phyloP scores from a whole-genome alignment of 2,113 vertebrate species.

The Perca fluviatilis region DNA sequence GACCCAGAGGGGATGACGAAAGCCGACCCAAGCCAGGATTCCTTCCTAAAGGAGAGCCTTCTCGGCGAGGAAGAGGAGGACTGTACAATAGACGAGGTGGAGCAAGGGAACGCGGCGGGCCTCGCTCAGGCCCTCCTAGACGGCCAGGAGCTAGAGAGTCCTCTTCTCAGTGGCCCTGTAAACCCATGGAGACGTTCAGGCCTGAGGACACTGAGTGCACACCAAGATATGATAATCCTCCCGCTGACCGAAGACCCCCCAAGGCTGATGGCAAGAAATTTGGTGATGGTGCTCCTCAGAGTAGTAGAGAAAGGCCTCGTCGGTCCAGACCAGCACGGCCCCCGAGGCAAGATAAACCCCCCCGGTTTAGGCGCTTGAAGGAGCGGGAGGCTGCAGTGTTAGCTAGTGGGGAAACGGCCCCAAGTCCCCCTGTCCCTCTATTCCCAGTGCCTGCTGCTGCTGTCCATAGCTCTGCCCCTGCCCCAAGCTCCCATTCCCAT shows the following conservation, averaged over 20 bases:
- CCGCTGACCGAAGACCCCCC: slow-evolving; percentile 85
- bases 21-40: slow-evolving; percentile 93
- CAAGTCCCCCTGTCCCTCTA: slow-evolving; percentile 53
- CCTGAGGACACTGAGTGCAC: slow-evolving; percentile 81
- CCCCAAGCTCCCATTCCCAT: slow-evolving; percentile 43
- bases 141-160: slow-evolving; percentile 88
- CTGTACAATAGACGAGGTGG: slow-evolving; percentile 90
- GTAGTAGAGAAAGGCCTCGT: slow-evolving; percentile 91
- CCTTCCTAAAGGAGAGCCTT: slow-evolving; percentile 95
- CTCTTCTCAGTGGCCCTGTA: slow-evolving; percentile 92
- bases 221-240: slow-evolving; percentile 75
- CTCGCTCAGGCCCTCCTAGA: slow-evolving; percentile 89
- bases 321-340: slow-evolving; percentile 94
- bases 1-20: slow-evolving; percentile 86
- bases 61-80: slow-evolving; percentile 92
- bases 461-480: slow-evolving; percentile 41
- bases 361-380: slow-evolving; percentile 94
- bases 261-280: slow-evolving; percentile 91
- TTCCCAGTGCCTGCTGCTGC: slow-evolving; percentile 65
- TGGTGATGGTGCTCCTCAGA: slow-evolving; percentile 89
- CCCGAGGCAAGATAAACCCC: slow-evolving; percentile 97
- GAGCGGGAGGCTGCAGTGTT: slow-evolving; percentile 90
- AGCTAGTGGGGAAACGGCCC: slow-evolving; percentile 68
- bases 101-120: slow-evolving; percentile 89
- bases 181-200: slow-evolving; percentile 89